A percentile compares a stretch with the other conserved stretches of the same genome.
phyloP scores from a whole-genome alignment of 2,888 invertebrate genomes.

The Caenorhabditis angaria region DNA sequence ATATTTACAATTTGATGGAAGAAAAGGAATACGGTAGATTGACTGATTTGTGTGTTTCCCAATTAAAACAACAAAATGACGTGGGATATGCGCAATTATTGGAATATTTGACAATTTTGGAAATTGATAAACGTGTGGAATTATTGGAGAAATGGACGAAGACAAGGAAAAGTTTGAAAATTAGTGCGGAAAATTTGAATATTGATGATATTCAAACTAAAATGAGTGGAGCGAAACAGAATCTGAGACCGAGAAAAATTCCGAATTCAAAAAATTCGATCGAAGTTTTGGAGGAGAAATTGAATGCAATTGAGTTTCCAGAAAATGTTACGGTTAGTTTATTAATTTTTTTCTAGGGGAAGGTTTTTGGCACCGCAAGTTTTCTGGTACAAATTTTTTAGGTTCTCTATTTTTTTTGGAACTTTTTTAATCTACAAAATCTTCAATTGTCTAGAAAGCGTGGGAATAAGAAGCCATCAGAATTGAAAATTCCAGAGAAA shows the following conservation, averaged over 20 bases:
- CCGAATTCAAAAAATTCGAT: constrained; percentile 18
- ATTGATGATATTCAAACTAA: neutral
- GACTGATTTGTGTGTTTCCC: constrained; percentile 41
- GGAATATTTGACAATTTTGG: constrained; percentile 48
- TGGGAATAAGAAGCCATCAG: no score
- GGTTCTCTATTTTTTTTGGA: neutral
- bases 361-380: neutral
- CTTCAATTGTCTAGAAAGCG: no score
- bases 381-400: neutral
- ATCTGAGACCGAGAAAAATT: constrained; percentile 10
- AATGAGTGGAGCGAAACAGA: no score
- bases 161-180: neutral
- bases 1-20: constrained; percentile 33
- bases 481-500: no score
- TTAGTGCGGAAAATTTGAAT: no score
- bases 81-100: constrained; percentile 46
- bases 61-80: constrained; percentile 13
- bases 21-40: constrained; percentile 40
- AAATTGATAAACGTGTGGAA: constrained; percentile 48
- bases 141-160: constrained; percentile 50
- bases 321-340: constrained; percentile 34
- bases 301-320: constrained; percentile 45
- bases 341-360: constrained; percentile 20
- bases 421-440: no score
- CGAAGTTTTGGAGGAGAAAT: constrained; percentile 48